Conservation (phyloP, 2,888 invertebrate species). For the Euspilapteryx auroguttella region DNA sequence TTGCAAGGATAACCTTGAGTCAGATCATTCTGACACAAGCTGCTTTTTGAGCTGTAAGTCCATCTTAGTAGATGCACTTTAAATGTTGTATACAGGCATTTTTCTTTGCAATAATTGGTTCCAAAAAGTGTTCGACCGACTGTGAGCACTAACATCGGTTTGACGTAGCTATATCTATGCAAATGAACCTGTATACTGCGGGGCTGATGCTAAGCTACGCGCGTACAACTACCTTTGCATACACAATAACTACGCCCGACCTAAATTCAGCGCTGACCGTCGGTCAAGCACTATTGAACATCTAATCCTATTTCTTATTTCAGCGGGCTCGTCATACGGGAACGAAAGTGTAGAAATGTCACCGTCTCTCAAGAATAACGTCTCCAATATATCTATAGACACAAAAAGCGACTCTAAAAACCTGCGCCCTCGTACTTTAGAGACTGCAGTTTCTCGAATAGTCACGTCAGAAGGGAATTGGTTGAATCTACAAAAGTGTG, state of each 20-base stretch:
- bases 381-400: too few relatives aligned
- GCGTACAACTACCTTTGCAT: too few relatives aligned
- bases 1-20: conserved; percentile 35
- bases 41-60: conserved; percentile 59
- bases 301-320: conserved; percentile 10
- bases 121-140: too few relatives aligned
- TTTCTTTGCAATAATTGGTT: too few relatives aligned
- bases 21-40: conserved; percentile 51
- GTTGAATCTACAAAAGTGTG: conserved; percentile 71
- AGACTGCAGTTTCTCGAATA: conserved; percentile 44
- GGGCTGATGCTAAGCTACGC: too few relatives aligned
- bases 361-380: conserved; percentile 43
- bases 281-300: too few relatives aligned
- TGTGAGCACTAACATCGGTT: too few relatives aligned
- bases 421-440: conserved; percentile 21
- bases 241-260: too few relatives aligned
- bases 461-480: conserved; percentile 64
- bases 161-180: too few relatives aligned
- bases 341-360: conserved; percentile 54
- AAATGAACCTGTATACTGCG: too few relatives aligned
- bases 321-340: conserved; percentile 49
- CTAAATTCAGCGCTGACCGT: too few relatives aligned
- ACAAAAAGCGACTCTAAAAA: conserved; percentile 37
- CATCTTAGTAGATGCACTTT: too few relatives aligned
- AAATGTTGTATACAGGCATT: conserved; percentile 8